phyloP scores from a whole-genome alignment of 2,888 invertebrate species.

The Cryptocephalus primarius region DNA sequence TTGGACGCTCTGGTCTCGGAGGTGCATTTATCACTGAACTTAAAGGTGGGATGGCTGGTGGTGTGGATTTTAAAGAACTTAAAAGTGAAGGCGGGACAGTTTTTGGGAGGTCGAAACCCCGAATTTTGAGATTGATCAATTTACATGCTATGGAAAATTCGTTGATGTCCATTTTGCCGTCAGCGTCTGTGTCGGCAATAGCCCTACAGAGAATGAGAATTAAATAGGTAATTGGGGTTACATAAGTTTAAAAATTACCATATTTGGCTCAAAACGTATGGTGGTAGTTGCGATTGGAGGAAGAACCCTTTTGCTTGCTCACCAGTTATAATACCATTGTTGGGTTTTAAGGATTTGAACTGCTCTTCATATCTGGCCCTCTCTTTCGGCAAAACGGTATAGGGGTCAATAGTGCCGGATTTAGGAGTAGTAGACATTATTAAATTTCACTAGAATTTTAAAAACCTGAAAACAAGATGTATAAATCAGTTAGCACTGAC shows the following conservation, averaged over 20 bases:
- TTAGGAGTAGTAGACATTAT: constrained; percentile 35
- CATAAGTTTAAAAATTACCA: constrained; percentile 53
- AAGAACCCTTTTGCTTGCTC: constrained; percentile 91
- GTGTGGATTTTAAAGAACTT: constrained; percentile 50
- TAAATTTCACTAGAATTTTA: not conserved
- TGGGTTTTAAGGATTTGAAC: constrained; percentile 78
- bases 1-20: constrained; percentile 32
- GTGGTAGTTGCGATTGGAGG: constrained; percentile 81
- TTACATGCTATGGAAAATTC: constrained; percentile 99
- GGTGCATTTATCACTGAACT: constrained; percentile 31
- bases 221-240: not conserved
- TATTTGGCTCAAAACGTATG: constrained; percentile 82
- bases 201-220: constrained; percentile 43
- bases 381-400: constrained; percentile 81
- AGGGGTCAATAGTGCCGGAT: constrained; percentile 59
- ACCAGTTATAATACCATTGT: constrained; percentile 80
- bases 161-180: constrained; percentile 91
- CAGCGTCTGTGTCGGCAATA: constrained; percentile 89
- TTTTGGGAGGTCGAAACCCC: constrained; percentile 85
- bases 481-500: too few relatives aligned
- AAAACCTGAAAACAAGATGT: not conserved
- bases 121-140: constrained; percentile 80
- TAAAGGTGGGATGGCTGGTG: constrained; percentile 27
- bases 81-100: constrained; percentile 67
- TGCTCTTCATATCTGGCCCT: constrained; percentile 82